Evolutionary conservation across 2,888 invertebrate genomes (phyloP).

Genomic region (Gandaritis pyraliata): DNA sequence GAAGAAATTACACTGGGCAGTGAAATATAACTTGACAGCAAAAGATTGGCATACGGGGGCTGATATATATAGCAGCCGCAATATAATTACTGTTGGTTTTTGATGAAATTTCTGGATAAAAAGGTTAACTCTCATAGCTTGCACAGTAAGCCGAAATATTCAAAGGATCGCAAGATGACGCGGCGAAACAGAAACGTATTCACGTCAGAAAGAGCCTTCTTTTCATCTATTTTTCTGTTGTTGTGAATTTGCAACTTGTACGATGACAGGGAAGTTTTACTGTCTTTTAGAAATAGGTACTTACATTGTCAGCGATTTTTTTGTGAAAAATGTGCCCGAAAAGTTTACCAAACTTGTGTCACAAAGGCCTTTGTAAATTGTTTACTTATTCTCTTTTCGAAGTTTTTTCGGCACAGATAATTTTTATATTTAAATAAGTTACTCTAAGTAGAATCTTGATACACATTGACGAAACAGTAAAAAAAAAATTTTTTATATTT

Average conservation of each 20-base stretch:
- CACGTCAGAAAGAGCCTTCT: constrained; percentile 31
- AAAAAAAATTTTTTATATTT: too few species aligned
- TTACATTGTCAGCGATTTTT: constrained; percentile 23
- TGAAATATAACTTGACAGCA: too few species aligned
- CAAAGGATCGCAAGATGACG: constrained; percentile 30
- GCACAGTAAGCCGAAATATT: constrained; percentile 27
- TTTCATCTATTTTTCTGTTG: constrained; percentile 32
- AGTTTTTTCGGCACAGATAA: constrained; percentile 4
- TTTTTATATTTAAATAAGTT: constrained; percentile 6
- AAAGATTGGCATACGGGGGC: too few species aligned
- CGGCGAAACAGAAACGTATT: constrained; percentile 25
- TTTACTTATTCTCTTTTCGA: constrained; percentile 11
- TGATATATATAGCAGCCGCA: too few species aligned
- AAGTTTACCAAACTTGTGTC: constrained; percentile 17
- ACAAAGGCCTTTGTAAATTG: constrained; percentile 20
- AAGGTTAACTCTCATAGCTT: constrained; percentile 18
- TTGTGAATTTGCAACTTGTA: constrained; percentile 32
- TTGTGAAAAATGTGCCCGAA: constrained; percentile 17
- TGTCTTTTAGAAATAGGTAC: constrained; percentile 22
- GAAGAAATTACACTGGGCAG: too few species aligned
- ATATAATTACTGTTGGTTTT: background rate
- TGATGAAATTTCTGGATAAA: background rate
- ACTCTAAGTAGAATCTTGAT: constrained; percentile 2
- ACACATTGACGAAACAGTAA: background rate
- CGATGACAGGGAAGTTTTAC: constrained; percentile 28